These are phyloP conservation scores for Rostratula benghalensis DNA, from an alignment of 2,113 vertebrate species.

Conservation along the genomic window DNA sequence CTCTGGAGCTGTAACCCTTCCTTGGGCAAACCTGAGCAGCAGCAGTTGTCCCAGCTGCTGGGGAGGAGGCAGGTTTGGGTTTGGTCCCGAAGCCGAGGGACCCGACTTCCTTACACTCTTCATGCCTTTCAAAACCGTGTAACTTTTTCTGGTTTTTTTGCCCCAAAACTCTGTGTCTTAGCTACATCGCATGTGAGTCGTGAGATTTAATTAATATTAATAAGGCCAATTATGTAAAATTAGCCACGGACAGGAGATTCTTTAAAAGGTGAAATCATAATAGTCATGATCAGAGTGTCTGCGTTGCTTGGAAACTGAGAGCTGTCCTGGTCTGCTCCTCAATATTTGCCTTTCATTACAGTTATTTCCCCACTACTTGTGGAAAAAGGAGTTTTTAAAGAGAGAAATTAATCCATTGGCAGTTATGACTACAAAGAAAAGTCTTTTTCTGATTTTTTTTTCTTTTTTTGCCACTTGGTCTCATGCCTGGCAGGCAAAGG, in stretches of 20 bases:
- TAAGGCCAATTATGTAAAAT: background rate
- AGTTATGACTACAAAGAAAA: background rate
- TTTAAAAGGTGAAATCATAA: conserved; percentile 47
- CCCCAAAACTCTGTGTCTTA: background rate
- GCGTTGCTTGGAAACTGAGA: conserved; percentile 51
- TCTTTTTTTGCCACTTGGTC: background rate
- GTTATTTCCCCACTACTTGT: background rate
- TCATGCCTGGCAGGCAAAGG: background rate
- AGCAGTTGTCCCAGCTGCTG: background rate
- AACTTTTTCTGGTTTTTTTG: background rate
- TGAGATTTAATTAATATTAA: background rate
- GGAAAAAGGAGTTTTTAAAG: background rate
- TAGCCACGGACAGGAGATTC: conserved; percentile 13
- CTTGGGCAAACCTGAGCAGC: background rate
- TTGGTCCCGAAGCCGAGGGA: background rate
- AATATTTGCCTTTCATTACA: conserved; percentile 9
- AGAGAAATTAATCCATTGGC: background rate
- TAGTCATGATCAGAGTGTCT: conserved; percentile 21
- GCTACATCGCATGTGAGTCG: background rate
- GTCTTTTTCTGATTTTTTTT: background rate
- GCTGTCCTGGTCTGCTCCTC: conserved; percentile 36
- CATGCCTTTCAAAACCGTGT: background rate
- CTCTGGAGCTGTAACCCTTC: background rate
- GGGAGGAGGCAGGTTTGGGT: background rate
- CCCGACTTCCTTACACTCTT: background rate